Percentiles rank a stretch among this genome's conserved stretches.
Conservation (phyloP, 1,140 invertebrate genomes). For the Camponotus vicinus region DNA sequence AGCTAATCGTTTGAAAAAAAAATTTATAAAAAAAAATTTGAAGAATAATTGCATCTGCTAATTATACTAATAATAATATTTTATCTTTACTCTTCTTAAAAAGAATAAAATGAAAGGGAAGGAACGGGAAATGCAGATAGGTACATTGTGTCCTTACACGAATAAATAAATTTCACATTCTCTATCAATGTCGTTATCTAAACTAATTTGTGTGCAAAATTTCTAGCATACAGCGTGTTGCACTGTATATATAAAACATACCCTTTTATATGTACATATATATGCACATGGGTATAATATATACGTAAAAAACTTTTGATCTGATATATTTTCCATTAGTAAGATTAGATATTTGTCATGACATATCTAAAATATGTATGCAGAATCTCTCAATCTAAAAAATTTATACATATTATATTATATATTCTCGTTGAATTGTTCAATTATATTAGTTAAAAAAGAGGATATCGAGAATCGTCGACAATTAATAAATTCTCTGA, state of each 20-base stretch:
- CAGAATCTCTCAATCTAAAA: not conserved
- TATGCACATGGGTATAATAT: not conserved
- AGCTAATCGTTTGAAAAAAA: constrained; percentile 5
- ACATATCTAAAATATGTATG: too few relatives aligned
- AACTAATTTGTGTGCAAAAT: constrained; percentile 36
- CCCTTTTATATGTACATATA: not conserved
- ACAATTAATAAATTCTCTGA: not conserved
- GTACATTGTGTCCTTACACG: constrained; percentile 20
- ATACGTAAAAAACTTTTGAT: too few relatives aligned
- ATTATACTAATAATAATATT: constrained; percentile 37
- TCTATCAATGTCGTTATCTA: constrained; percentile 40
- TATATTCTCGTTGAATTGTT: not conserved
- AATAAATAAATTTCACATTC: constrained; percentile 34
- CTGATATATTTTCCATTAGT: too few relatives aligned
- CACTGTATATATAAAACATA: constrained; percentile 1
- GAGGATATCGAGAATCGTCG: not conserved
- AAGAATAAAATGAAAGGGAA: constrained; percentile 29
- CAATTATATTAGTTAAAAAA: not conserved
- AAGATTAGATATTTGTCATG: too few relatives aligned
- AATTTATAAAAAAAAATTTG: constrained; percentile 1
- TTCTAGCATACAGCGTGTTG: constrained; percentile 17
- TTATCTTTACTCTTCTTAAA: constrained; percentile 14
- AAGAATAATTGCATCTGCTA: constrained; percentile 24
- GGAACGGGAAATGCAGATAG: not conserved
- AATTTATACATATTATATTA: not conserved